Conservation (phyloP, 1,140 invertebrate genomes). For the Listronotus bonariensis region DNA sequence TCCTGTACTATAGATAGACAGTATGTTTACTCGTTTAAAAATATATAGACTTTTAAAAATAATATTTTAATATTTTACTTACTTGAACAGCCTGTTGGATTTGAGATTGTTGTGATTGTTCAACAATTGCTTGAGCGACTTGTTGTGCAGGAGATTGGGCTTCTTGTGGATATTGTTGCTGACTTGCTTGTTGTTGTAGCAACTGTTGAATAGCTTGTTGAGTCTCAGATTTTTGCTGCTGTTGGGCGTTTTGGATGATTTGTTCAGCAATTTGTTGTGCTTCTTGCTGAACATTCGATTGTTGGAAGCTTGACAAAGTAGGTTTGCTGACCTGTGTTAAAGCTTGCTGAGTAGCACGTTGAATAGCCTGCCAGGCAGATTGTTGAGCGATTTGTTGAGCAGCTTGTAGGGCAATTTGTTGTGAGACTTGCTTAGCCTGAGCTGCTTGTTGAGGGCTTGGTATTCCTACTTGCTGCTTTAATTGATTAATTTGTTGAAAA, state of each 20-base stretch:
- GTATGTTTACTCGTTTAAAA: too few relatives aligned
- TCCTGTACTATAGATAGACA: too few relatives aligned
- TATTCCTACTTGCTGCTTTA: neutral
- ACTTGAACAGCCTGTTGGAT: neutral
- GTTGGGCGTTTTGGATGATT: neutral
- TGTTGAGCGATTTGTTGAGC: neutral
- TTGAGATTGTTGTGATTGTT: neutral
- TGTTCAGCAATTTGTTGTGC: neutral
- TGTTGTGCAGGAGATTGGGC: neutral
- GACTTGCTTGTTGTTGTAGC: neutral
- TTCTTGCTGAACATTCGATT: neutral
- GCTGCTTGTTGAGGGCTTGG: neutral
- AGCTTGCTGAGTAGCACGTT: too few relatives aligned
- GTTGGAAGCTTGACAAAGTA: neutral
- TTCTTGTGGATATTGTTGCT: neutral
- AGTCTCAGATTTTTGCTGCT: neutral
- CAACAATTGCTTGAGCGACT: neutral
- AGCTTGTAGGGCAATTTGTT: neutral
- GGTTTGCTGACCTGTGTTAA: too few relatives aligned
- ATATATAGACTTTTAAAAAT: neutral
- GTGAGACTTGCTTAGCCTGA: neutral
- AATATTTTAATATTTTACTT: neutral
- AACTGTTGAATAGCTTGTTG: neutral
- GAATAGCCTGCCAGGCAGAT: neutral
- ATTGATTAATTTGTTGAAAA: neutral